Base-by-base conservation (phyloP, 2,797 vertebrate genomes). In the Menidia menidia region DNA sequence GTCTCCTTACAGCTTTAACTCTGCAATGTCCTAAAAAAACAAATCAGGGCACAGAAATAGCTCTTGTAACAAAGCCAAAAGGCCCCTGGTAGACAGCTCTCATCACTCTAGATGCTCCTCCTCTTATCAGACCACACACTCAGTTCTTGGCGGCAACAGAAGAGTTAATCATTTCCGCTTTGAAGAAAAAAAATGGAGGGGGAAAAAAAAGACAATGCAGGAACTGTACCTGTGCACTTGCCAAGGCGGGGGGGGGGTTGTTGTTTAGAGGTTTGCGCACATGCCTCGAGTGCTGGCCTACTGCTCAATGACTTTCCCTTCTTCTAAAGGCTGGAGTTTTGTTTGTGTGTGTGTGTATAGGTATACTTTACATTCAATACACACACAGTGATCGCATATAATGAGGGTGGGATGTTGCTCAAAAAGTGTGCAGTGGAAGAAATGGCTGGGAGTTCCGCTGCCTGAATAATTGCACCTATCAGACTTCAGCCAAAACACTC, bases 101-200 rank as follows among this genome's bases (percentile, higher is more conserved):
- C 83, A 89, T 92, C 89, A 87, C 85, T 92, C 91, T 55, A 55
- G 68, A 52, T 64, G 86, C 83, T 82, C 80, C 82, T 59, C 85
- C 82, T 75, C 71, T 77, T 80, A 80, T 84, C 77, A 89, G 93
- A 91, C 92, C 87, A 90, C 89, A 90, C 92, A 88, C 75, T 83
- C 55, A 19, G 78, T 14, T 10, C 18, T 42, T 60, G 63, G 42
- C 51, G 61, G 63, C 42, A 47, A 70, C 63, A 71, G 77, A 83
- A 77, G 80, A 70, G 82, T 89, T 92, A 85, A 94, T 93, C 86
- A 90, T 92, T 90, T 93, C 91, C 81, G 82, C 85, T 89, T 84
- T 54, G 48, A 82, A 81, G 69, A 33, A 57, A 61, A 64, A 77
- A 79, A 47, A 64, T 50, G 53, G 60, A 54, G 45, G 48, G 44